These are phyloP conservation scores for Zaprionus nigranus DNA, from an alignment of 1,140 invertebrate species.

Conservation along the genomic window DNA sequence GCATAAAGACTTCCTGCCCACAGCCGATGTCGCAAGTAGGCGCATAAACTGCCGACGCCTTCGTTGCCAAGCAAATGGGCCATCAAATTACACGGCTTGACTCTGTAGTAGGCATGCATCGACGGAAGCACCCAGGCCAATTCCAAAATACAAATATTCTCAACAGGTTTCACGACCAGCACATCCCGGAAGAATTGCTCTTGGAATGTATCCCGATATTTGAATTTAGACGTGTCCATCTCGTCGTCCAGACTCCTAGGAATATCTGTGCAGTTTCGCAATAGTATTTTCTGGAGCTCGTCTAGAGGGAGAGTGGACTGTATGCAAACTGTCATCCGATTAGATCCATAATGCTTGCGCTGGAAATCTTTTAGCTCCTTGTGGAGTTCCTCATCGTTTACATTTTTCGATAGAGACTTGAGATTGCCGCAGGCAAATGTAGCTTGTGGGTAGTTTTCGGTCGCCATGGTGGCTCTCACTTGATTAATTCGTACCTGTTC, in stretches of 20 bases:
- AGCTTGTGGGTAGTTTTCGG: conserved; percentile 89
- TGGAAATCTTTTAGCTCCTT: conserved; percentile 91
- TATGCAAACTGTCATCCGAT: conserved; percentile 94
- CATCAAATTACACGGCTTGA: conserved; percentile 92
- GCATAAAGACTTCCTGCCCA: conserved; percentile 92
- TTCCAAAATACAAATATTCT: conserved; percentile 88
- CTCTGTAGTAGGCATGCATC: conserved; percentile 87
- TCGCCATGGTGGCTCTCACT: conserved; percentile 87
- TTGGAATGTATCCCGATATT: conserved; percentile 86
- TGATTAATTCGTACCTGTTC: too few species aligned
- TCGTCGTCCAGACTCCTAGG: conserved; percentile 87
- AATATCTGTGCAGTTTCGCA: conserved; percentile 87
- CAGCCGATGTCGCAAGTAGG: conserved; percentile 92
- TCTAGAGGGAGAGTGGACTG: conserved; percentile 91
- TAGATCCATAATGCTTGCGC: conserved; percentile 93
- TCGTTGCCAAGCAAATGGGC: conserved; percentile 95
- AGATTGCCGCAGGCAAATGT: conserved; percentile 94
- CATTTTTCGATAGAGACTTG: conserved; percentile 89
- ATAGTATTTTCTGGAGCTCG: conserved; percentile 88
- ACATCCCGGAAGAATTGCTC: conserved; percentile 88
- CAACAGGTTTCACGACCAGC: conserved; percentile 91
- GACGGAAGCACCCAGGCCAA: conserved; percentile 92
- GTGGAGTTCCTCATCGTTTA: conserved; percentile 88
- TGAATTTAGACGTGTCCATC: conserved; percentile 85
- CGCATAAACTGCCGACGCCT: conserved; percentile 93